Evolutionary conservation across 2,113 vertebrate genomes (phyloP).

Genomic region (Casuarius casuarius): DNA sequence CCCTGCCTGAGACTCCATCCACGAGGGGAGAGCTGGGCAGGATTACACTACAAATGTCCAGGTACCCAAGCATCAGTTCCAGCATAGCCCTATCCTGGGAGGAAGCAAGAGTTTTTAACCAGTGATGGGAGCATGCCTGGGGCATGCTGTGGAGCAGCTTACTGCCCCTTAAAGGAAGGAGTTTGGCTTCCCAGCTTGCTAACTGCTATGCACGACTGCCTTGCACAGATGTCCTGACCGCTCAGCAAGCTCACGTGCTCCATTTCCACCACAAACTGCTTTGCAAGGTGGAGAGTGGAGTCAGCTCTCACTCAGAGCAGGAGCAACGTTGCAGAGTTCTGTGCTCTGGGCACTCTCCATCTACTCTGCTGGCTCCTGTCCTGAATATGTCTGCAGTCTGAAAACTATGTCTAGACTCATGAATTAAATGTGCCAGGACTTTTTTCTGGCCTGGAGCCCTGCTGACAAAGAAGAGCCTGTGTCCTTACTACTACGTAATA

Average conservation of each 20-base stretch:
- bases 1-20: neutral
- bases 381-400: neutral
- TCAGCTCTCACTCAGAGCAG: neutral
- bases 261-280: neutral
- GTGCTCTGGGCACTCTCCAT: neutral
- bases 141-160: neutral
- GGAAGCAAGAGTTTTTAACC: neutral
- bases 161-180: neutral
- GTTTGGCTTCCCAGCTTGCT: neutral
- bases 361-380: neutral
- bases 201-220: rapidly evolving
- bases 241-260: neutral
- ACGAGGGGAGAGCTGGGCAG: neutral
- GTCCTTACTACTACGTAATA: neutral
- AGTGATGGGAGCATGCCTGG: neutral
- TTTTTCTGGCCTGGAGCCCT: neutral
- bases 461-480: neutral
- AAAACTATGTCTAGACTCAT: neutral
- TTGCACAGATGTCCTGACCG: neutral
- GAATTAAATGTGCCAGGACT: neutral
- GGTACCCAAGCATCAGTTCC: neutral
- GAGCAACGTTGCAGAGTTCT: neutral
- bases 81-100: neutral
- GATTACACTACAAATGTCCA: neutral
- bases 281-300: neutral